Base-by-base conservation (phyloP, 2,888 invertebrate genomes). In the Dryomyza anilis region DNA sequence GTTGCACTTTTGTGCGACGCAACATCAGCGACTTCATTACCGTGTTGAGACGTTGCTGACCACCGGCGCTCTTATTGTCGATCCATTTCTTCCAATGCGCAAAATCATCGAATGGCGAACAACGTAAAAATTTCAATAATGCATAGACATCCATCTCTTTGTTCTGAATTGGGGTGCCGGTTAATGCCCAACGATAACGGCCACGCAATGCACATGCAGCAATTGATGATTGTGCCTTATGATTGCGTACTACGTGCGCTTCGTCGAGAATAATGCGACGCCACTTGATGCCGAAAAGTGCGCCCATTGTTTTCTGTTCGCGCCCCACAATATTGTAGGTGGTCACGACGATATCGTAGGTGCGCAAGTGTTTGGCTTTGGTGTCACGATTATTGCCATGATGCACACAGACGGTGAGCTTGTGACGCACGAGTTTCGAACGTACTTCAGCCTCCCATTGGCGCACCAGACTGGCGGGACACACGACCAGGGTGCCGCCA, bases 111-210 rank as follows among this genome's bases (percentile, higher is more conserved):
- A 98, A 97, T 0, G 98, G 98, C 7, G 90, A 86, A 76, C 94
- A 93, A 14, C 89, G 85, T 8, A 98, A 82, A 81, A 96, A 98
- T 81, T 95, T 92, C 14, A 94, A 79, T 52, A 94, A 82, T 0
- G 93, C 88, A 82, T 89, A 94, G 43, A 94, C 85, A 80, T 94
- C 96, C 65, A 91, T 83, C 78, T 95, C 92, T 79, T 94, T 93
- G 81, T 98, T 98, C 77, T 98, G 98, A 46, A 98, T 91, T 0
- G 98, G 98, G 0, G 97, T 97, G 27, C 98, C 98, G 0, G 97
- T 96, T 21, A 98, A 86, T 0, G 90, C 91, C 94, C 94, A 95
- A 12, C 95, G 88, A 1, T 87, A 85, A 63, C 83, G 85, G 3
- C 72, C 76, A 2, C 64, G 72, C 30, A 81, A 48, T 2, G 84